A percentile compares a stretch with the other conserved stretches of the same genome.
Evolutionary conservation across 2,797 vertebrate species (phyloP).

Genomic region (Alfaro cultratus): DNA sequence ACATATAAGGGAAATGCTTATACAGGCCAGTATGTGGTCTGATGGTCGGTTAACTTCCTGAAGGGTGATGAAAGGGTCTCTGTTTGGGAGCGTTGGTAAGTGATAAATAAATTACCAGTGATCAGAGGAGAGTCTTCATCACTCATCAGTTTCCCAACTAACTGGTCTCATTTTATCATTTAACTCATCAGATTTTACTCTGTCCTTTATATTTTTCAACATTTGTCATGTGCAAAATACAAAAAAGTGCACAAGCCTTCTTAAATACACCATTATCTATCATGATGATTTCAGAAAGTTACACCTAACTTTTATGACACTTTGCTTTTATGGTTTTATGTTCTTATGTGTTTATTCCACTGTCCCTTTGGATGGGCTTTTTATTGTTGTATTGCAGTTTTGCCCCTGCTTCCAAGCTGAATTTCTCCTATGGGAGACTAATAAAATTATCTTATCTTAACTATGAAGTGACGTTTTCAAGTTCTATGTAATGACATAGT

Average conservation of each 20-base stretch:
- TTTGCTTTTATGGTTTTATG: too few species aligned
- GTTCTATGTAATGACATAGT: constrained; percentile 37
- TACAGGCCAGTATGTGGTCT: constrained; percentile 33
- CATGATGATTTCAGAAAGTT: constrained; percentile 22
- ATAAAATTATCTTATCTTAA: too few species aligned
- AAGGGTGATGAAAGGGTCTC: constrained; percentile 57
- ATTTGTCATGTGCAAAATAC: constrained; percentile 15
- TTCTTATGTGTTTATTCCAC: too few species aligned
- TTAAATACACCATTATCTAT: neutral
- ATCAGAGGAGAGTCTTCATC: constrained; percentile 55
- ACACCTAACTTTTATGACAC: too few species aligned
- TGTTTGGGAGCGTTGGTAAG: constrained; percentile 54
- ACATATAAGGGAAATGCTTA: constrained; percentile 57
- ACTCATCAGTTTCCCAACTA: constrained; percentile 51
- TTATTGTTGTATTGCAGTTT: too few species aligned
- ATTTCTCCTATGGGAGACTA: too few species aligned
- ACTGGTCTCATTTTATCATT: constrained; percentile 25
- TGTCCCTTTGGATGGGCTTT: too few species aligned
- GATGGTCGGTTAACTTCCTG: constrained; percentile 63
- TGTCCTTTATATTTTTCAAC: constrained; percentile 12
- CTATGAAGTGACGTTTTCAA: constrained; percentile 27
- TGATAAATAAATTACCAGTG: constrained; percentile 56
- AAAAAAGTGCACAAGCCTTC: neutral
- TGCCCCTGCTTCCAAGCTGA: too few species aligned
- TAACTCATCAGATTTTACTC: constrained; percentile 23